Evolutionary conservation across 2,797 vertebrate genomes (phyloP).

Genomic region (Mus caroli): DNA sequence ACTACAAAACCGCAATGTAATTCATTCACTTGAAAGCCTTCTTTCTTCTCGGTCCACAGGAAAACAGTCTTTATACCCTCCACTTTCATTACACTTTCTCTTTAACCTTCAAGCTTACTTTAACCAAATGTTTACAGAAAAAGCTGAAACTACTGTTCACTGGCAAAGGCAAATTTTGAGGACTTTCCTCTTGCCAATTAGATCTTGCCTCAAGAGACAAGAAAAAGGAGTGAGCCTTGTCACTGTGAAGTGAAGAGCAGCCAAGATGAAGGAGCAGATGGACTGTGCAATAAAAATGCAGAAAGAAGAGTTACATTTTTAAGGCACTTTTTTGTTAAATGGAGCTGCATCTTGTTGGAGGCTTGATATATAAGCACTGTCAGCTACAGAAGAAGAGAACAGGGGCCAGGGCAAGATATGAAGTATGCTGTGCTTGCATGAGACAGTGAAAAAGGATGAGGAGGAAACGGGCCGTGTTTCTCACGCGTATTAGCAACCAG

Average conservation of each 20-base stretch:
- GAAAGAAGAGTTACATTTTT: constrained; percentile 84
- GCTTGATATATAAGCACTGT: constrained; percentile 85
- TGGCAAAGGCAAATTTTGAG: constrained; percentile 84
- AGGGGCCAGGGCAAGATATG: constrained; percentile 78
- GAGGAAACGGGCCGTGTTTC: constrained; percentile 73
- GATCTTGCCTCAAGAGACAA: constrained; percentile 83
- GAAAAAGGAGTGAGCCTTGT: constrained; percentile 81
- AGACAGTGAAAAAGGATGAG: constrained; percentile 80
- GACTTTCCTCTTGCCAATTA: constrained; percentile 84
- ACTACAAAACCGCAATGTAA: constrained; percentile 5
- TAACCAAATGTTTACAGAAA: constrained; percentile 78
- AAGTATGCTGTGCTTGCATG: constrained; percentile 77
- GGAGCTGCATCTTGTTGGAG: constrained; percentile 84
- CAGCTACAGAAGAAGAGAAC: constrained; percentile 83
- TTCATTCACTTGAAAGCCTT: constrained; percentile 65
- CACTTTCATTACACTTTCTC: constrained; percentile 69
- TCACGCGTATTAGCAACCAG: constrained; percentile 73
- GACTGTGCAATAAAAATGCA: constrained; percentile 84
- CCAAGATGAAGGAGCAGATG: constrained; percentile 84
- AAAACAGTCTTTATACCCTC: constrained; percentile 41
- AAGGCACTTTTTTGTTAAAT: constrained; percentile 85
- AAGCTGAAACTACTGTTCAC: constrained; percentile 73
- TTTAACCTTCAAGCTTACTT: constrained; percentile 71
- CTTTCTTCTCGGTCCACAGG: constrained; percentile 47
- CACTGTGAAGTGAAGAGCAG: constrained; percentile 82